A percentile compares a stretch with the other conserved stretches of the same genome.
phyloP scores from a whole-genome alignment of 2,797 vertebrate genomes.

The Acipenser ruthenus region DNA sequence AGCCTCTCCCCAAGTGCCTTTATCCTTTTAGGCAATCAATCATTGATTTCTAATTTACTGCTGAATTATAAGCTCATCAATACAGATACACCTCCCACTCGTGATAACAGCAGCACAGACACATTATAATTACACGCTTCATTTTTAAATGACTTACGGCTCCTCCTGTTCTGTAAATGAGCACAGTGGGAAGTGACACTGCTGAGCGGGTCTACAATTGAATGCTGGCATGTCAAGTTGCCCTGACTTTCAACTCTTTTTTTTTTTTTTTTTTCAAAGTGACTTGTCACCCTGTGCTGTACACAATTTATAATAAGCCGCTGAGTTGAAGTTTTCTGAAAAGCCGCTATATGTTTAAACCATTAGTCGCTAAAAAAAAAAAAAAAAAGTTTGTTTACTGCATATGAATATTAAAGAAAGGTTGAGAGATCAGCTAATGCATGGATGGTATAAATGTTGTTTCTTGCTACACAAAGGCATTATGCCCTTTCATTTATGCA shows the following conservation, averaged over 20 bases:
- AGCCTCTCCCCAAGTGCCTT: not conserved
- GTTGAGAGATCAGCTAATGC: too few relatives aligned
- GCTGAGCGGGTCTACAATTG: not conserved
- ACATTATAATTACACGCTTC: conserved; percentile 5
- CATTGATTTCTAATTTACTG: not conserved
- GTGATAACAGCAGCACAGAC: not conserved
- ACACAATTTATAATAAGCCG: too few relatives aligned
- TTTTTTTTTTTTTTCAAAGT: too few relatives aligned
- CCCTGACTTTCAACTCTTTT: conserved; percentile 3
- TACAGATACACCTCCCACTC: not conserved
- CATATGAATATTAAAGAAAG: too few relatives aligned
- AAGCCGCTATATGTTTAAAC: too few relatives aligned
- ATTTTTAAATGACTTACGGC: not conserved
- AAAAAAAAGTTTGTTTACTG: too few relatives aligned
- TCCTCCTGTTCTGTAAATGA: conserved; percentile 1
- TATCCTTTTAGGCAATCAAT: not conserved
- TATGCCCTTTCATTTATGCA: too few relatives aligned
- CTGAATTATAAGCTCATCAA: not conserved
- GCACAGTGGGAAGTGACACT: not conserved
- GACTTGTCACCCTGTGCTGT: too few relatives aligned
- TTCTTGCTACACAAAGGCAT: too few relatives aligned
- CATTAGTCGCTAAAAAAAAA: too few relatives aligned
- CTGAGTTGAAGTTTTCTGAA: too few relatives aligned
- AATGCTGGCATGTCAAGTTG: not conserved
- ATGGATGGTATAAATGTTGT: too few relatives aligned